These are phyloP conservation scores for Dermatemys mawii DNA, from an alignment of 2,113 vertebrate genomes.

Conservation along the genomic window DNA sequence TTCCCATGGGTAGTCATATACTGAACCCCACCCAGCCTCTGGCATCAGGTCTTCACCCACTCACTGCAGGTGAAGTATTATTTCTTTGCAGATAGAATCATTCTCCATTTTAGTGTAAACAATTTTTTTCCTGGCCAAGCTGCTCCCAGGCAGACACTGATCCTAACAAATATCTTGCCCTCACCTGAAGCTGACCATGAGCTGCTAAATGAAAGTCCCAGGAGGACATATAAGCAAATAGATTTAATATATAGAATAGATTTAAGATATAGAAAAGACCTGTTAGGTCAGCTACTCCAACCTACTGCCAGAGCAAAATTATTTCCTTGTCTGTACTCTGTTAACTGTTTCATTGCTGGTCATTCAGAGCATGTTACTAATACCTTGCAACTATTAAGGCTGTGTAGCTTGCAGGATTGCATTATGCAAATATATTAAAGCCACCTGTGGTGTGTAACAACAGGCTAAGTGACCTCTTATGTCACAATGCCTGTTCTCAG, in stretches of 20 bases:
- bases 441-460: neutral
- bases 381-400: neutral
- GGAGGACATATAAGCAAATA: neutral
- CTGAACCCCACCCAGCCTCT: rapidly evolving
- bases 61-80: neutral
- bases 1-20: rapidly evolving
- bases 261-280: neutral
- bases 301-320: neutral
- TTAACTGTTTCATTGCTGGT: neutral
- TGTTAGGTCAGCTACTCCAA: neutral
- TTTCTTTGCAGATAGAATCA: rapidly evolving
- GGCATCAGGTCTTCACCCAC: neutral
- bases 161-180: neutral
- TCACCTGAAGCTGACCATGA: neutral
- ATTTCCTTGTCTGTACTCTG: neutral
- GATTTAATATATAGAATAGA: neutral
- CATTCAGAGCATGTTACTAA: neutral
- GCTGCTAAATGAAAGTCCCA: neutral
- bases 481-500: neutral
- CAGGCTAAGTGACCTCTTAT: neutral
- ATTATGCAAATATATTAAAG: neutral
- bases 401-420: neutral
- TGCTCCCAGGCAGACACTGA: neutral
- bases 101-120: neutral
- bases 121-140: neutral